Evolutionary conservation across 2,113 vertebrate genomes (phyloP).

Genomic region (Ia io): DNA sequence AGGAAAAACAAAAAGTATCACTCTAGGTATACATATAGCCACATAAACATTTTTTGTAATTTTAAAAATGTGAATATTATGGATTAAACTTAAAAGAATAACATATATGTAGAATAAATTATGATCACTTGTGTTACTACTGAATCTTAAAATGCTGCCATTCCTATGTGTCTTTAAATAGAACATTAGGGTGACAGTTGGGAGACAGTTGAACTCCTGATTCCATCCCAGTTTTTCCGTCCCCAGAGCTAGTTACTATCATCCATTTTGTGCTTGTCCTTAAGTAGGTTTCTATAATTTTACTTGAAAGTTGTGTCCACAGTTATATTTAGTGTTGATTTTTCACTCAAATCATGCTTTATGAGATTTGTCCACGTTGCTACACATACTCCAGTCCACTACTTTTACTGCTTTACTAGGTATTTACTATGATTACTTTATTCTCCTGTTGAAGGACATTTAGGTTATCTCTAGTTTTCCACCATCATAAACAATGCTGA

Average conservation of each 20-base stretch:
- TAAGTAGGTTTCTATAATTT: not conserved
- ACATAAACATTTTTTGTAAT: not conserved
- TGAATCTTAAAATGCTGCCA: not conserved
- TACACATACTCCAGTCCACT: not conserved
- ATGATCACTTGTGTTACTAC: not conserved
- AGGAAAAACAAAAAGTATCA: not conserved
- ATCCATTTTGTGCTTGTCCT: not conserved
- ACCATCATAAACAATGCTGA: not conserved
- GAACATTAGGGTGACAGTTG: not conserved
- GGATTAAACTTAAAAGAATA: not conserved
- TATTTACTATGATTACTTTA: not conserved
- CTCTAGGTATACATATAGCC: not conserved
- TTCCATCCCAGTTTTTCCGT: not conserved
- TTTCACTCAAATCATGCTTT: not conserved
- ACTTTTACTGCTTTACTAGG: not conserved
- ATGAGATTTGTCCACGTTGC: not conserved
- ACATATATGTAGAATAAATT: not conserved
- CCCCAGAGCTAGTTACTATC: not conserved
- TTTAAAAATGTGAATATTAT: not conserved
- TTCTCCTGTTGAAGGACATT: not conserved
- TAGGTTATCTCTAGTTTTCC: not conserved
- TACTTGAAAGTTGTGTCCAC: not conserved
- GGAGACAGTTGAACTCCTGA: not conserved
- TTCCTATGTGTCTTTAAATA: not conserved
- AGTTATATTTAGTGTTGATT: no score